Evolutionary conservation across 2,797 vertebrate genomes (phyloP), one percentile per base, ranked within the genome.

Genomic region (Choloepus didactylus): DNA sequence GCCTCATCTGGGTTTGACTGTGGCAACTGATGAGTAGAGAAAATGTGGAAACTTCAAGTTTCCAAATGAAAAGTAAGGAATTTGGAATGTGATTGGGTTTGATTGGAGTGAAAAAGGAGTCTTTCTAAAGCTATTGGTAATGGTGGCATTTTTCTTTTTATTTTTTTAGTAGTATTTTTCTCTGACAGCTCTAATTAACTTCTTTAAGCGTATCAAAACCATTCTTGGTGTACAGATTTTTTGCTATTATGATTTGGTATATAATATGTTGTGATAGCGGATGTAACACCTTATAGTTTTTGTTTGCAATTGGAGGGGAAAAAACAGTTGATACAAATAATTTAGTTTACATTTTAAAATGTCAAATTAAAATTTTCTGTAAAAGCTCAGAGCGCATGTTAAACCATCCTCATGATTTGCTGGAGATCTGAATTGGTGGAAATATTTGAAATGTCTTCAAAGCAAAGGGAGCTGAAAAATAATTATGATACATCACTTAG

Each of bases 251-350:
- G 60, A 83, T 80, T 93, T 87, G n/a, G 23, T 54, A 31, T 38
- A 31, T 81, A 89, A 92, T 82, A 8, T 77, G 29, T 94, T 62
- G 49, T 66, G 79, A 86, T 92, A 89, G n/a, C 76, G 35, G 79
- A 59, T 38, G 6, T 84, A 83, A 76, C 9, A 75, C 54, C 11
- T 94, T 93, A 91, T 70, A 91, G 59, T 19, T 67, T 94, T 95
- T 96, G 81, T 87, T 95, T 91, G 16, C 21, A 60, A 44, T 62
- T 75, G n/a, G 9, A 93, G 23, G 92, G 51, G 90, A 93, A 95
- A 72, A 72, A 38, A 35, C 41, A 93, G 69, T 27, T 66, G 54
- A 81, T 41, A 51, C 8, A 83, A 70, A 66, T 89, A 86, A 81
- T 91, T 95, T 87, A 91, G 76, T 27, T 92, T 93, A 10, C 18